Evolutionary conservation across 2,797 vertebrate genomes (phyloP).

Genomic region (Acomys russatus): DNA sequence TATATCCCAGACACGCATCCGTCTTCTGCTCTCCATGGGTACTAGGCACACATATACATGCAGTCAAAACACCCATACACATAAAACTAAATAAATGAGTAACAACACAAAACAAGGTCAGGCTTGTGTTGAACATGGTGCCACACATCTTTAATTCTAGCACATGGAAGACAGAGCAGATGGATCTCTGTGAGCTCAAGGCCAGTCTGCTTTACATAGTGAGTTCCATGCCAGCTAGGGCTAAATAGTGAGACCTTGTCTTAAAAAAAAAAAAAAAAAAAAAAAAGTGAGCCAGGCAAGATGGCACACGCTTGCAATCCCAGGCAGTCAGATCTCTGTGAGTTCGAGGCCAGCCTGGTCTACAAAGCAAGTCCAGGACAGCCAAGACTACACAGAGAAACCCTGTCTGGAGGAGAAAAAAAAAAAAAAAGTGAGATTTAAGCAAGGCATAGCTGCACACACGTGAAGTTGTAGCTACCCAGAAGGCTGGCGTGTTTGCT

Average conservation of each 20-base stretch:
- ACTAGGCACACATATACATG: not conserved
- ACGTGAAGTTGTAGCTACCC: not conserved
- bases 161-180: not conserved
- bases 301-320: not conserved
- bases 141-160: not conserved
- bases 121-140: not conserved
- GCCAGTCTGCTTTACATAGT: not conserved
- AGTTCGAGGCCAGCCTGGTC: too few species aligned
- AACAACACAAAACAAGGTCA: not conserved
- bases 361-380: too few species aligned
- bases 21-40: too few species aligned
- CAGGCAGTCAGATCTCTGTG: too few species aligned
- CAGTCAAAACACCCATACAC: not conserved
- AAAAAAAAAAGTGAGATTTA: not conserved
- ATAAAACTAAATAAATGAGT: not conserved
- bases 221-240: not conserved
- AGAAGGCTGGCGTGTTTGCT: not conserved
- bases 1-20: not conserved
- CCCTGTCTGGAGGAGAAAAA: not conserved
- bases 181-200: not conserved
- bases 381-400: too few species aligned
- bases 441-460: not conserved
- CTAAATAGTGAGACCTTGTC: not conserved
- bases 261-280: not conserved
- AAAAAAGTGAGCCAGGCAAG: not conserved